These are phyloP conservation scores for Drosophila pseudoobscura DNA, from an alignment of 1,140 invertebrate species.

Conservation along the genomic window DNA sequence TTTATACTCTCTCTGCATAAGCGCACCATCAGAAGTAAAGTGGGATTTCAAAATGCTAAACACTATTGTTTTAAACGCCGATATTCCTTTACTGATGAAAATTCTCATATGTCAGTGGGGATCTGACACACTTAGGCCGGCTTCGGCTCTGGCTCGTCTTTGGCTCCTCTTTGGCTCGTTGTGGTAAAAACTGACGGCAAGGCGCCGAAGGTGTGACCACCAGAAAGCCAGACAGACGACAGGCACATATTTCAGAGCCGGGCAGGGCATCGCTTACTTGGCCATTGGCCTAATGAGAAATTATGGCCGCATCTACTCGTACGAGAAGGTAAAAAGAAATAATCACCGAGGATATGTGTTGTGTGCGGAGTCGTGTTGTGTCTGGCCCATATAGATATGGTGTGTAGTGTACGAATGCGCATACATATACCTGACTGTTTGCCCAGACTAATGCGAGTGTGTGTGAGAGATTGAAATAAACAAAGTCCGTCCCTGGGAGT, in stretches of 20 bases:
- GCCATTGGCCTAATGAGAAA: conserved; percentile 76
- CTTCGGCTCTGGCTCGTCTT: too few species aligned
- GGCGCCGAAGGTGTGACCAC: too few species aligned
- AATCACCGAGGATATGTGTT: conserved; percentile 18
- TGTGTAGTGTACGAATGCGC: conserved; percentile 11
- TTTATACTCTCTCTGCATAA: too few species aligned
- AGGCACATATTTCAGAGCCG: conserved; percentile 1
- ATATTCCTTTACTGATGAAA: too few species aligned
- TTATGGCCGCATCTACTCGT: conserved; percentile 43
- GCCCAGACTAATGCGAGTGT: conserved; percentile 29
- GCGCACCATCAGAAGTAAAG: too few species aligned
- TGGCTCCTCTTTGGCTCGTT: too few species aligned
- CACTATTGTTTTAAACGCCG: too few species aligned
- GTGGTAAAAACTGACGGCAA: too few species aligned
- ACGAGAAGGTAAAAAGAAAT: conserved; percentile 45
- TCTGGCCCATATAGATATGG: conserved; percentile 39
- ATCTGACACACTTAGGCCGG: too few species aligned
- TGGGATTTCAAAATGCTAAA: too few species aligned
- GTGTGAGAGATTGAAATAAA: conserved; percentile 56
- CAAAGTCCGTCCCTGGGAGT: conserved; percentile 37
- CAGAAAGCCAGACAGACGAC: background rate
- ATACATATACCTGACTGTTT: conserved; percentile 28
- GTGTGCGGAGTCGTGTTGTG: conserved; percentile 14
- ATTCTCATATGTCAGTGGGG: too few species aligned
- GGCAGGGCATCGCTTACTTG: conserved; percentile 55